Evolutionary conservation across 2,888 invertebrate genomes (phyloP).

Genomic region (Drosophila mulleri): DNA sequence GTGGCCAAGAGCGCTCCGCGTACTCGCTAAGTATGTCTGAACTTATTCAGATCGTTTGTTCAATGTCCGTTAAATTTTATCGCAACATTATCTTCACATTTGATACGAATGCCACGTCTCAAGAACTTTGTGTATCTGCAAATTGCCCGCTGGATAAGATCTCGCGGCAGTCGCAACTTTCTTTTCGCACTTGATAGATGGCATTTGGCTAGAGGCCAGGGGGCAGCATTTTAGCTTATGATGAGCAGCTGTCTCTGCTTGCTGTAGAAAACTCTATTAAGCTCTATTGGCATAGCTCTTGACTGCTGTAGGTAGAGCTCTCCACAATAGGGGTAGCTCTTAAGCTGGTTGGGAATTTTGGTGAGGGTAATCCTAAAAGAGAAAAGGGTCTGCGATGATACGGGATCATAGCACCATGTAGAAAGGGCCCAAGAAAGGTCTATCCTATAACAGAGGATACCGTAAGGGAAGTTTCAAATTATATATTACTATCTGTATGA

Average conservation of each 20-base stretch:
- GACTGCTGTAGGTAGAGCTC: background rate
- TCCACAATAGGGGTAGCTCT: background rate
- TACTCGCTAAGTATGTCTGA: constrained; percentile 24
- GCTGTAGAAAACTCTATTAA: constrained; percentile 2
- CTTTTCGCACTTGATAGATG: constrained; percentile 26
- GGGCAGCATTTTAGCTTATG: constrained; percentile 5
- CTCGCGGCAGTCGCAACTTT: constrained; percentile 14
- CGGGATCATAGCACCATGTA: no score
- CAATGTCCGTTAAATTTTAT: constrained; percentile 55
- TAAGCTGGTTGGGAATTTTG: background rate
- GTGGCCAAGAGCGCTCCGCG: constrained; percentile 8
- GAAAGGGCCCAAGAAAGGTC: no score
- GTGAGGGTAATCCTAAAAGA: background rate
- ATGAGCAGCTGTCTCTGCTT: constrained; percentile 10
- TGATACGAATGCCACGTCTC: constrained; percentile 29
- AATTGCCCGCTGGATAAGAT: constrained; percentile 28
- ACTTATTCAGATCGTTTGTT: constrained; percentile 49
- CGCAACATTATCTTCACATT: constrained; percentile 50
- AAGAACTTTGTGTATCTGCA: constrained; percentile 28
- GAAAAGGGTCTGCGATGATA: no score
- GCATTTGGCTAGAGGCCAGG: constrained; percentile 4
- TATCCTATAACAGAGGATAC: no score
- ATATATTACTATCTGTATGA: no score
- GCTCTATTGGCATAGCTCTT: background rate
- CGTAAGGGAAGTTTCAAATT: no score